Evolutionary conservation across 2,888 invertebrate genomes (phyloP), one percentile per base, ranked within the genome.

Genomic region (Brachypalpus laphriformis): DNA sequence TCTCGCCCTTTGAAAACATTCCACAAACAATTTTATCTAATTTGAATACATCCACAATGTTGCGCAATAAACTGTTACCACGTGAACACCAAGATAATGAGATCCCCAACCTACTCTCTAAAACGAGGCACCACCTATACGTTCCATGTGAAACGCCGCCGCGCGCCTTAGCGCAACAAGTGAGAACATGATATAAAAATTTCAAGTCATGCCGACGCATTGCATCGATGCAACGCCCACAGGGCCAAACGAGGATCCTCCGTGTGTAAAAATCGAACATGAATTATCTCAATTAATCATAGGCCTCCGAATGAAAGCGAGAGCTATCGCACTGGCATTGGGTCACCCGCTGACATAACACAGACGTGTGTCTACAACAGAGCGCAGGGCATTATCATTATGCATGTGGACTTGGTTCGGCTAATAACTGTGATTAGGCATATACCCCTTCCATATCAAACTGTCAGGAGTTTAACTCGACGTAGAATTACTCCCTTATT

Each of bases 401-500:
- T 63, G 68, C 57, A 63, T 80, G 74, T 66, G 14, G 80, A 54
- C 66, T 66, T 45, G 59, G 14, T 45, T 25, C 66, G 28, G 54
- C 71, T 82, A 82, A 82, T 82, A 82, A 82, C 82, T 78, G 78
- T 66, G 82, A 82, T 82, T 82, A 82, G 72, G 47, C 45, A 25
- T 61, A n/a, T n/a, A 49, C 37, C 59, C 34, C 47, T 47, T 61
- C 57, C 47, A 65, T 45, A 54, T 82, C 57, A 68, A 82, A 28
- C 63, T 68, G 82, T 72, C 77, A 59, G 78, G 66, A 49, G 42
- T 74, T 74, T 16, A 57, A 47, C 40, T 65, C 8, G 71, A 78
- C 54, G 57, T 70, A 9, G 45, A 45, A 70, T 61, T 54, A 65
- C 7, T 54, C 66, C 40, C 54, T 68, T 68, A 57, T 70, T 71